phyloP scores from a whole-genome alignment of 2,888 invertebrate species.

The Polyommatus icarus region DNA sequence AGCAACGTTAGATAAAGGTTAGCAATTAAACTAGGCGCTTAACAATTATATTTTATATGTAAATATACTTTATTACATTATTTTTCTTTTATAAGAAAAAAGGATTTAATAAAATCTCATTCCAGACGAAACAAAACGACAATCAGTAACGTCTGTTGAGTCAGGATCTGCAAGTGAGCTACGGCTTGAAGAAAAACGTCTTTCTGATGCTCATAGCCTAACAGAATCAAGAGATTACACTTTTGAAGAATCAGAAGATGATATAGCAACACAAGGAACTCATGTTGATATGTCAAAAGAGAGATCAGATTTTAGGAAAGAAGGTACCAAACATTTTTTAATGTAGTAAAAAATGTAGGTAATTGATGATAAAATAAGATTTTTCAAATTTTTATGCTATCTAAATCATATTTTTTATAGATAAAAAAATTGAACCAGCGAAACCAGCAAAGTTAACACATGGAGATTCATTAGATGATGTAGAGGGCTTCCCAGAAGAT shows the following conservation, averaged over 20 bases:
- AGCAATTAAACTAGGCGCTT: neutral
- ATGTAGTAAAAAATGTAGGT: neutral
- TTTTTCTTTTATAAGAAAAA: neutral
- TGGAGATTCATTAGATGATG: conserved; percentile 76
- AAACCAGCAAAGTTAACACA: conserved; percentile 65
- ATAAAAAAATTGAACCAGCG: conserved; percentile 53
- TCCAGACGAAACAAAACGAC: conserved; percentile 62
- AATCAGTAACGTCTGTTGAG: conserved; percentile 72
- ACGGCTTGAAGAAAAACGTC: conserved; percentile 71
- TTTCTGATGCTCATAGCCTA: conserved; percentile 73
- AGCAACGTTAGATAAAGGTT: conserved; percentile 58
- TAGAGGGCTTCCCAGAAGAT: conserved; percentile 77
- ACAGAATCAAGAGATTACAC: conserved; percentile 77
- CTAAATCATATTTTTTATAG: conserved; percentile 43
- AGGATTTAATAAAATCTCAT: neutral
- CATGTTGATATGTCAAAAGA: conserved; percentile 64
- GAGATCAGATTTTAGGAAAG: conserved; percentile 55
- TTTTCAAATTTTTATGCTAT: too few relatives aligned
- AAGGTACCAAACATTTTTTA: conserved; percentile 50
- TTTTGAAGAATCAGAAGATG: conserved; percentile 78
- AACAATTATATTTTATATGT: too few relatives aligned
- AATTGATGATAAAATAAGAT: neutral
- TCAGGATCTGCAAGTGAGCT: conserved; percentile 70
- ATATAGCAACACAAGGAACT: conserved; percentile 70
- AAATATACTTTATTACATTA: neutral